Evolutionary conservation across 2,797 vertebrate genomes (phyloP), one percentile per base, ranked within the genome.

Genomic region (Danio choprae): DNA sequence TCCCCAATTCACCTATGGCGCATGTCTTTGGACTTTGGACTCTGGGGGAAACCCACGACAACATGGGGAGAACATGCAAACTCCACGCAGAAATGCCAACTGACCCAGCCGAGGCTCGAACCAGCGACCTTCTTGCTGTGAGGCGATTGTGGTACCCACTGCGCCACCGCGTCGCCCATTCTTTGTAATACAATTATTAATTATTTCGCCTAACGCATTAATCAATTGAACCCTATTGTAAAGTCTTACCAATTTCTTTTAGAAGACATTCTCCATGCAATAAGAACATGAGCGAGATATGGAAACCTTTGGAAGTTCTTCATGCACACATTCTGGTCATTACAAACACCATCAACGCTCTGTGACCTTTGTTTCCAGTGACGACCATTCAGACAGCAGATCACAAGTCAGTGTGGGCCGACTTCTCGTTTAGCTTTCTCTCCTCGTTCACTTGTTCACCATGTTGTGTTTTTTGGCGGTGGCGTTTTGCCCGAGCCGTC

Each of bases 401-500:
- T 78, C 55, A 51, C 11, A 70, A 71, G 67, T 70, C n/a, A 11
- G 29, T 59, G 56, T 22, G 44, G 50, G 40, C 41, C 4, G 29
- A 58, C 29, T 15, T 64, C 41, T 65, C 40, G 69, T 40, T 71
- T 38, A 51, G 46, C 9, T 64, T 59, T 55, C 55, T 75, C 40
- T 72, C 36, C 63, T 63, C 22, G 44, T 65, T 46, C 76, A 80
- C 73, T 73, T 72, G 69, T 12, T 79, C 67, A 80, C 63, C 79
- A 20, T 64, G 53, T 22, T 72, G 22, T 29, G 29, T 29, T 62
- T 73, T 86, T 72, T 9, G 48, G 86, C 63, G 29, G 63, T 38
- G 75, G 84, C 75, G 12, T 63, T 81, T 46, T 67, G 53, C 55
- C 74, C 86, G 16, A 74, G 80, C 64, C 48, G 80, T 69, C 77